Percentiles rank a stretch among this genome's conserved stretches.
These are phyloP conservation scores for Penaeus monodon DNA, from an alignment of 2,888 invertebrate genomes.

Conservation along the genomic window DNA sequence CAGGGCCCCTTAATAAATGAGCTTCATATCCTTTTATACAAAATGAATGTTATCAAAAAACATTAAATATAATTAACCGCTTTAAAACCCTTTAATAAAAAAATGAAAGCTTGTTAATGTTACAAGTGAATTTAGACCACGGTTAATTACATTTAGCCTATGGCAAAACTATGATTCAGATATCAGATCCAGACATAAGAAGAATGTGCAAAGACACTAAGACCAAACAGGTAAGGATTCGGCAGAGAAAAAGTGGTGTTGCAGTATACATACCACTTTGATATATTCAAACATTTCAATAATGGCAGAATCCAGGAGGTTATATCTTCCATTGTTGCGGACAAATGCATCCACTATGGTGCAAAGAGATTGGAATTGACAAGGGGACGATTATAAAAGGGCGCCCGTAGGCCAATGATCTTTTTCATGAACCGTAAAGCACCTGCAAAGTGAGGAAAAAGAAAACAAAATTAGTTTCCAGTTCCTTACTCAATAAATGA, in stretches of 20 bases:
- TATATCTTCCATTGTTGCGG: conserved; percentile 97
- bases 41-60: neutral
- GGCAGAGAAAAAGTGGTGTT: neutral
- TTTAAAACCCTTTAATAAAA: too few relatives aligned
- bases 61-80: too few relatives aligned
- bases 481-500: too few relatives aligned
- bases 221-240: conserved; percentile 26
- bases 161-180: neutral
- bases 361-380: conserved; percentile 94
- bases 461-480: neutral
- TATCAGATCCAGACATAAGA: too few relatives aligned
- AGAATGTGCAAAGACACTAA: too few relatives aligned
- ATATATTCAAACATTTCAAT: conserved; percentile 99
- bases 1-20: neutral
- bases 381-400: conserved; percentile 97
- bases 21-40: neutral
- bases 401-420: conserved; percentile 96
- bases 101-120: too few relatives aligned
- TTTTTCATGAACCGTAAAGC: conserved; percentile 97
- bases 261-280: conserved; percentile 76
- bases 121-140: too few relatives aligned
- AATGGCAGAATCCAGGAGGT: conserved; percentile 97
- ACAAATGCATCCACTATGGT: conserved; percentile 95
- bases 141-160: neutral
- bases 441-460: conserved; percentile 72